Evolutionary conservation across 2,797 vertebrate genomes (phyloP).

Genomic region (Malurus splendens): DNA sequence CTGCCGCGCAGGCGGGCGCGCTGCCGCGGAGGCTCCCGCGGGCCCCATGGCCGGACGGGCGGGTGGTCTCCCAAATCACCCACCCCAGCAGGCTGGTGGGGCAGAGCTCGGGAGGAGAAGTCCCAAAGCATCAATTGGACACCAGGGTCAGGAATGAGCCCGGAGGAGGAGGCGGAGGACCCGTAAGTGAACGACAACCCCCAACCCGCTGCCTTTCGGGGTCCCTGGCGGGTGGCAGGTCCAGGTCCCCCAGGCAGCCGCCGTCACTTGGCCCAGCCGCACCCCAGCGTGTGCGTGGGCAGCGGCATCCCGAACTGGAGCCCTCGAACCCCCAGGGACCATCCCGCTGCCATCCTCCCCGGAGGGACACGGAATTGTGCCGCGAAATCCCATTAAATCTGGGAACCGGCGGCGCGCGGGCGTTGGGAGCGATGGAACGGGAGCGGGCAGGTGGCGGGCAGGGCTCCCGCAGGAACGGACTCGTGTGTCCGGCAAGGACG

Average conservation of each 20-base stretch:
- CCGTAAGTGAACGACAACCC: conserved; percentile 20
- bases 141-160: conserved; percentile 83
- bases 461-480: conserved; percentile 36
- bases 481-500: not conserved
- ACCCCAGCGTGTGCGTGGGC: not conserved
- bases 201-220: accelerated
- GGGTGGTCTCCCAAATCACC: conserved; percentile 72
- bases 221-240: not conserved
- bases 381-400: not conserved
- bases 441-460: not conserved
- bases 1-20: conserved; percentile 42
- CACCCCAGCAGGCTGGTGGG: conserved; percentile 83
- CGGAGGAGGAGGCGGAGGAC: conserved; percentile 30
- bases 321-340: not conserved
- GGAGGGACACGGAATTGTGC: not conserved
- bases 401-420: not conserved
- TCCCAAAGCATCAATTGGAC: conserved; percentile 78
- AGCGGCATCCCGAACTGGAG: not conserved
- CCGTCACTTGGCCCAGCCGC: not conserved
- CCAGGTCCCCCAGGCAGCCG: conserved; percentile 15
- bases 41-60: conserved; percentile 49
- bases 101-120: conserved; percentile 80
- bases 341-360: too few species aligned
- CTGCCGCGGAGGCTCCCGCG: conserved; percentile 69
- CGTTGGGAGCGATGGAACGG: not conserved